Conservation (phyloP, 2,797 vertebrate genomes). For the Phalloptychus januarius region DNA sequence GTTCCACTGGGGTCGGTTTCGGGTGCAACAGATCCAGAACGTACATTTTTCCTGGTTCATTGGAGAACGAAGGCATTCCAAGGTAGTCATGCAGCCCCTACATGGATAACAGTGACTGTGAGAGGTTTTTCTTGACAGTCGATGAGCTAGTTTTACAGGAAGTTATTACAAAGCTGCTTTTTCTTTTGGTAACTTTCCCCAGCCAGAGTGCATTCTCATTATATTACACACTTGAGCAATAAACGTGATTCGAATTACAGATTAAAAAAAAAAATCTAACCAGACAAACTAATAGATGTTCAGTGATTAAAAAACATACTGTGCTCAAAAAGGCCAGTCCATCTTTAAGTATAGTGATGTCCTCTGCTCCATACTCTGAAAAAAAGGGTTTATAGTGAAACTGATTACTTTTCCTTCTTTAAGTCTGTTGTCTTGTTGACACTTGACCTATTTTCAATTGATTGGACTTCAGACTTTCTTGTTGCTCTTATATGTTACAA, state of each 20-base stretch:
- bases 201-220: not conserved
- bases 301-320: constrained; percentile 74
- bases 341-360: constrained; percentile 86
- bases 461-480: constrained; percentile 32
- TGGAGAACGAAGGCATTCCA: constrained; percentile 67
- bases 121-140: constrained; percentile 4
- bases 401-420: not conserved
- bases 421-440: constrained; percentile 6
- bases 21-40: constrained; percentile 84
- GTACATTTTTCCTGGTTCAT: constrained; percentile 83
- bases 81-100: constrained; percentile 84
- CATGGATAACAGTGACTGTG: constrained; percentile 3
- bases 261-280: not conserved
- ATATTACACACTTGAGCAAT: not conserved
- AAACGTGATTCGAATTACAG: not conserved
- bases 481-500: not conserved
- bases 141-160: not conserved
- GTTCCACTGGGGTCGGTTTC: constrained; percentile 68
- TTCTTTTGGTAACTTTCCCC: not conserved
- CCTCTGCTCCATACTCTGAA: constrained; percentile 84
- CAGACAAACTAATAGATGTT: not conserved
- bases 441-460: constrained; percentile 8
- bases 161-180: not conserved
- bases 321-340: constrained; percentile 88
- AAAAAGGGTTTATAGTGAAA: constrained; percentile 19